phyloP scores from a whole-genome alignment of 2,797 vertebrate species.

The Alfaro cultratus region DNA sequence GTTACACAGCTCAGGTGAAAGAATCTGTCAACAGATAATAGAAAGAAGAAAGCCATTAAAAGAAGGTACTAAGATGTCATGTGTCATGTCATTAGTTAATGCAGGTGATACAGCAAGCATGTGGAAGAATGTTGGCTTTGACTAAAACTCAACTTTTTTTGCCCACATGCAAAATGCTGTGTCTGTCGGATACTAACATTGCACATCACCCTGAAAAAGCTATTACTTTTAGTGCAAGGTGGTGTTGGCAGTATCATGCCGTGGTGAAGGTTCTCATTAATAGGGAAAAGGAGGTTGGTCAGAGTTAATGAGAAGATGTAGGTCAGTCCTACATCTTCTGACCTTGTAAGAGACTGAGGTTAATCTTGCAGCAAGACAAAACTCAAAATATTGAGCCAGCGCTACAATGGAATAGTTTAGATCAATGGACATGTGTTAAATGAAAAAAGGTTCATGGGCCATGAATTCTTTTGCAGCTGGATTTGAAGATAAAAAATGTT shows the following conservation, averaged over 20 bases:
- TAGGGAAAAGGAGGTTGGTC: not conserved
- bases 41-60: not conserved
- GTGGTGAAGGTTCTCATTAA: not conserved
- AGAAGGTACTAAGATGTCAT: not conserved
- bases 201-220: not conserved
- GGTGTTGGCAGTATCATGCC: not conserved
- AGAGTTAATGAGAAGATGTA: not conserved
- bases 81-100: not conserved
- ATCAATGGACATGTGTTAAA: not conserved
- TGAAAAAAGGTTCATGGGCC: not conserved
- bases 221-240: not conserved
- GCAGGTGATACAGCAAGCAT: not conserved
- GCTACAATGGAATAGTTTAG: not conserved
- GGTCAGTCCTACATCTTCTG: not conserved
- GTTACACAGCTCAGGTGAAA: too few species aligned
- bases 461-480: not conserved
- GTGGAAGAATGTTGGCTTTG: not conserved
- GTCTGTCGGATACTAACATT: not conserved
- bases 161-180: not conserved
- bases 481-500: constrained; percentile 1
- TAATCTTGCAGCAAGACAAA: not conserved
- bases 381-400: not conserved
- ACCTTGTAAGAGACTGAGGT: not conserved
- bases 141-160: not conserved
- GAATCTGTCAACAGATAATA: not conserved